Percentiles rank a stretch among this genome's conserved stretches.
Evolutionary conservation across 2,113 vertebrate genomes (phyloP).

Genomic region (Azemiops feae): DNA sequence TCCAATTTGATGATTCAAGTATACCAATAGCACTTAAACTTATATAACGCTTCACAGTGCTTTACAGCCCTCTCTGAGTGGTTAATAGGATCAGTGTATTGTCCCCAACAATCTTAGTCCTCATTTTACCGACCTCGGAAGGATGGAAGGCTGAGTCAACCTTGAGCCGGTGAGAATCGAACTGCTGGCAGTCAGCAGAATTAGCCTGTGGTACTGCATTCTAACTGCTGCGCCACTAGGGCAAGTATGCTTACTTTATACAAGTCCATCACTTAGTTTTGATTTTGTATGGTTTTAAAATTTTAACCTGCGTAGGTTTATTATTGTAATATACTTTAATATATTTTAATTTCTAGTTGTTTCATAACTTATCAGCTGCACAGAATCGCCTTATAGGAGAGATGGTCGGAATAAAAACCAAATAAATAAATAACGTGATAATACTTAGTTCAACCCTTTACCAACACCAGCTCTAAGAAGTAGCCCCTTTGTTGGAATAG

Average conservation of each 20-base stretch:
- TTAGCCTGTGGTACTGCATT: neutral
- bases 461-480: neutral
- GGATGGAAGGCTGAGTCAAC: neutral
- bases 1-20: neutral
- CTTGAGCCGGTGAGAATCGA: neutral
- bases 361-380: neutral
- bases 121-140: neutral
- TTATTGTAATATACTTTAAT: neutral
- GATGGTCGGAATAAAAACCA: neutral
- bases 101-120: neutral
- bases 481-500: neutral
- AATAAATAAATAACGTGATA: neutral
- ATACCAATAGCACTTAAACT: neutral
- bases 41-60: neutral
- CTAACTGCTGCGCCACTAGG: neutral
- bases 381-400: neutral
- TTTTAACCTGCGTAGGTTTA: neutral
- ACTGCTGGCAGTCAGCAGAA: neutral
- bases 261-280: neutral
- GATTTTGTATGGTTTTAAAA: neutral
- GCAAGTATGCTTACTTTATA: neutral
- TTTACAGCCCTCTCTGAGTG: neutral
- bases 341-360: neutral
- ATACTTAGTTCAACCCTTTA: neutral
- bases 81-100: neutral